A percentile compares a stretch with the other conserved stretches of the same genome.
Evolutionary conservation across 1,140 invertebrate species (phyloP).

Genomic region (Liolophura sinensis): DNA sequence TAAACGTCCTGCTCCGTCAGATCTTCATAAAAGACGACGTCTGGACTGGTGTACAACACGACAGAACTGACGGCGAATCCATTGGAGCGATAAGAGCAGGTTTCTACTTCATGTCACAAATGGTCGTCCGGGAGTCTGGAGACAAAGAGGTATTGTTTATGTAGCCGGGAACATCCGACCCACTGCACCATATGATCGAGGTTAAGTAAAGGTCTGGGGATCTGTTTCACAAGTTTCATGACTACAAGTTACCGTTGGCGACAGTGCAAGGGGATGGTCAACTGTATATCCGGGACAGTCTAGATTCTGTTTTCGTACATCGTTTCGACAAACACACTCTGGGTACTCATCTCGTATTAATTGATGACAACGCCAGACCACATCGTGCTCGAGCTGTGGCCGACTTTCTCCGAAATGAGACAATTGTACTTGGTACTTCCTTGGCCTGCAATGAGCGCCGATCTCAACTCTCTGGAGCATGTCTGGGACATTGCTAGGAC

Average conservation of each 20-base stretch:
- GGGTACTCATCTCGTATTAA: conserved; percentile 5
- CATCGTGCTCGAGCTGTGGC: too few relatives aligned
- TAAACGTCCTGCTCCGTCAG: conserved; percentile 9
- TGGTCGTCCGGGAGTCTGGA: too few relatives aligned
- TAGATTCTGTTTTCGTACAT: conserved; percentile 11
- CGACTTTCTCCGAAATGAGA: too few relatives aligned
- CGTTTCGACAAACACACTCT: conserved; percentile 14
- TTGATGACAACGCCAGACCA: too few relatives aligned
- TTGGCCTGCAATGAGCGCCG: not conserved
- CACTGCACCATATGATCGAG: conserved; percentile 12
- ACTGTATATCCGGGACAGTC: conserved; percentile 7
- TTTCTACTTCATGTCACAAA: too few relatives aligned
- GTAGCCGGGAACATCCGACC: conserved; percentile 7
- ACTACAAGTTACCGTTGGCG: conserved; percentile 9
- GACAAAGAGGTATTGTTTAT: conserved; percentile 9
- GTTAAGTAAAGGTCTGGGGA: conserved; percentile 15
- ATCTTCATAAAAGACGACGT: too few relatives aligned
- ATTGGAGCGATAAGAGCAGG: too few relatives aligned
- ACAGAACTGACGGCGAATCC: too few relatives aligned
- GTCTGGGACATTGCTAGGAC: conserved; percentile 6
- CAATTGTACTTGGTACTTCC: conserved; percentile 10
- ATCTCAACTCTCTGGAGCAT: conserved; percentile 6
- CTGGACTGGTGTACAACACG: too few relatives aligned
- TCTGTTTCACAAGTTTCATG: conserved; percentile 9
- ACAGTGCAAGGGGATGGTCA: conserved; percentile 5